Evolutionary conservation across 2,113 vertebrate species (phyloP).

Genomic region (Tetrax tetrax): DNA sequence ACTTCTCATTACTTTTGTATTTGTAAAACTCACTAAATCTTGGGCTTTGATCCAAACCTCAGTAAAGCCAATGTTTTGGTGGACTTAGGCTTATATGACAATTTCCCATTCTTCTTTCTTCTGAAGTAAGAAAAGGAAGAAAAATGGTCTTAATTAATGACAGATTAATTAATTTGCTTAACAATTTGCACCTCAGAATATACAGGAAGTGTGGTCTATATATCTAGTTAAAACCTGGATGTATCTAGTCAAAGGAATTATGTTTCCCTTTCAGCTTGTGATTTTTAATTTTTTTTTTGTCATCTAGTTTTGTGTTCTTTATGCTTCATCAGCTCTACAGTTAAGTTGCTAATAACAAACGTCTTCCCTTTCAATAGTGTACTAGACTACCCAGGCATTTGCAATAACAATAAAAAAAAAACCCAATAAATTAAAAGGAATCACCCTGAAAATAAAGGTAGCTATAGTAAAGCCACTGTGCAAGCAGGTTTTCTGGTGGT

Average conservation of each 20-base stretch:
- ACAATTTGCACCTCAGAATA: background rate
- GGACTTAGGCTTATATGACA: background rate
- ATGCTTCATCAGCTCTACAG: background rate
- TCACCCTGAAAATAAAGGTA: background rate
- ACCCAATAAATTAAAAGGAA: background rate
- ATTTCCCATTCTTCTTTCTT: background rate
- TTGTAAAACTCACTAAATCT: background rate
- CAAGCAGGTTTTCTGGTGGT: background rate
- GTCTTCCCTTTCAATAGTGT: background rate
- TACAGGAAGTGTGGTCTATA: background rate
- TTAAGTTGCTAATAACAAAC: background rate
- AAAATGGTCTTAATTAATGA: background rate
- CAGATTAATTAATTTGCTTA: background rate
- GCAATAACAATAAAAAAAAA: background rate
- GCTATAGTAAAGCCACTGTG: background rate
- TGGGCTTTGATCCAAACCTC: background rate
- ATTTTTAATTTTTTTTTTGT: background rate
- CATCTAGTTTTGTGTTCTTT: background rate
- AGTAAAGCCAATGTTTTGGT: background rate
- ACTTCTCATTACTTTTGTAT: background rate
- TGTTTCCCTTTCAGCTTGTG: background rate
- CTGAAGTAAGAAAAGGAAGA: background rate
- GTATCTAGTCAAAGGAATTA: background rate
- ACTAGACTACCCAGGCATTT: background rate
- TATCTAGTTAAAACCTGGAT: background rate